These are phyloP conservation scores for Sebastes ruberrimus DNA, from an alignment of 2,797 vertebrate genomes.

Conservation along the genomic window DNA sequence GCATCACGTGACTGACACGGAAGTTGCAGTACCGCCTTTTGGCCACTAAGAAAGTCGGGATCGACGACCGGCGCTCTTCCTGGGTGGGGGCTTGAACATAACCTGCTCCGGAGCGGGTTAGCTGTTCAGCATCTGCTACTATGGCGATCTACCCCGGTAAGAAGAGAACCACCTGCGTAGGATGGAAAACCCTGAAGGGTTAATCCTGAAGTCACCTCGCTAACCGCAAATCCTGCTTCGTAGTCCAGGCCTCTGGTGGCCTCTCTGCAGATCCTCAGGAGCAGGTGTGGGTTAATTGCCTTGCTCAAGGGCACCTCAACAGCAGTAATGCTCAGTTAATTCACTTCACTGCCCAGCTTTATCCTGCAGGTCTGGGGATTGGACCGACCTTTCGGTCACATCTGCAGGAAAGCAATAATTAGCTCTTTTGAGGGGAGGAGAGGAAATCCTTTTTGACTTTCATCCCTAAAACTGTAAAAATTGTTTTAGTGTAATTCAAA, in stretches of 20 bases:
- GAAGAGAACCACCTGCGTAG: no score
- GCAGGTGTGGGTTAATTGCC: conserved; percentile 13
- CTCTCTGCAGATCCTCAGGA: conserved; percentile 7
- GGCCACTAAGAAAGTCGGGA: no score
- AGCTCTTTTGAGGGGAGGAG: neutral
- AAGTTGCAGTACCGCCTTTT: no score
- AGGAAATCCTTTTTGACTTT: neutral
- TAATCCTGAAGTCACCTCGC: no score
- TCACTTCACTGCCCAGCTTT: neutral
- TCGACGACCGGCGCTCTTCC: no score
- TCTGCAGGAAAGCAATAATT: neutral
- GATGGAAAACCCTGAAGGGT: no score
- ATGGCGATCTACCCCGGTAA: no score
- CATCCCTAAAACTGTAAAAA: neutral
- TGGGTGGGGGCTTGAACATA: no score
- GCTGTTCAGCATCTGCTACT: no score
- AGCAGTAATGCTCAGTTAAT: neutral
- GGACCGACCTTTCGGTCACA: neutral
- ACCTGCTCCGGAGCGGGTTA: no score
- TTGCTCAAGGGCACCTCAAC: conserved; percentile 28
- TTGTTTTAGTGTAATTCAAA: neutral
- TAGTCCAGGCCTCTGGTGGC: neutral
- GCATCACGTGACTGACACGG: no score
- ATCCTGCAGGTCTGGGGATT: neutral
- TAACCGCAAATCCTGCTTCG: no score